Base-by-base conservation (phyloP, 2,888 invertebrate species). In the Adineta ricciae region DNA sequence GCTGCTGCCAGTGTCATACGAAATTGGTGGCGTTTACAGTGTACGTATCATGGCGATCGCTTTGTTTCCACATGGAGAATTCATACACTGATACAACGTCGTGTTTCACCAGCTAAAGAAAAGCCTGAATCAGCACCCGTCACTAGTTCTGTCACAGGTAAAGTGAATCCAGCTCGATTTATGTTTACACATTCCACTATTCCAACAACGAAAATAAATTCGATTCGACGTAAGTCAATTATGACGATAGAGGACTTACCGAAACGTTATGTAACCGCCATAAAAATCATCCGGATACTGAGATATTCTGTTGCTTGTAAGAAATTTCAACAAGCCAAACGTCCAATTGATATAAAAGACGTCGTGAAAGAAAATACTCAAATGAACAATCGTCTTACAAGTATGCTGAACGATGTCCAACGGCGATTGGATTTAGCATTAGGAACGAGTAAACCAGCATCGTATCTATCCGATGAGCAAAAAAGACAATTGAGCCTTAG, bases 21-120 rank as follows among this genome's bases (percentile, higher is more conserved):
- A n/a, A 73, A 84, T 52, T 86, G 86, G 86, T 86, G 86, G 86
- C 84, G 86, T 14, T n/a, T 41, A 11, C 38, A n/a, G n/a, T 78
- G 78, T 24, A 3, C 41, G 9, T n/a, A 11, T 78, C 41, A 38
- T 41, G 41, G 41, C n/a, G 38, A 78, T 78, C 38, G 24, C 3
- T 78, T 41, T 41, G 8, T n/a, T 41, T 41, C 78, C 24, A 78
- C 78, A n/a, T 78, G 78, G 78, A 78, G 3, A 78, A n/a, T 78
- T 7, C 41, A 41, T n/a, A 41, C 8, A 78, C 3, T 78, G 14
- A 78, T 41, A 41, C 78, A 14, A 41, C 78, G 78, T 41, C 78
- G 78, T 78, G n/a, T 32, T 38, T n/a, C 19, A n/a, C 4, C 78
- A 24, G 0, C 41, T 24, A 41, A 24, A n/a, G 11, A 21, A 24